Conservation (phyloP, 2,113 vertebrate species). For the Mungos mungo region DNA sequence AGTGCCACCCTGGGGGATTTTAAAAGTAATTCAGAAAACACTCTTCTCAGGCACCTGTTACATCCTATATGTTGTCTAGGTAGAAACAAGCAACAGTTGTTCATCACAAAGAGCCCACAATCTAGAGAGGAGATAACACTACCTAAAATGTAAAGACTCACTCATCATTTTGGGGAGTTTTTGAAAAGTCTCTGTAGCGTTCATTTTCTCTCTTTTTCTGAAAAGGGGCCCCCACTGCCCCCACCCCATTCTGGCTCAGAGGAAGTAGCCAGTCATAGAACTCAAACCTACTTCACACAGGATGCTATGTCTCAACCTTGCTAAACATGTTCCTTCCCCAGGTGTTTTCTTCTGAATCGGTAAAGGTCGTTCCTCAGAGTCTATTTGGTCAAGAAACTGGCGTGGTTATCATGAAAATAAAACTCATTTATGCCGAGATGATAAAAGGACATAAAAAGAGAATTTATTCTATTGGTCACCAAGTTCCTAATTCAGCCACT, state of each 20-base stretch:
- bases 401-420: neutral
- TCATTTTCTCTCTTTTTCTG: neutral
- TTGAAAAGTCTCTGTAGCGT: neutral
- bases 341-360: neutral
- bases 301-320: too few relatives aligned
- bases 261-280: neutral
- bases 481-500: neutral
- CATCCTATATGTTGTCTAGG: neutral
- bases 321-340: too few relatives aligned
- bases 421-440: neutral
- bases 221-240: neutral
- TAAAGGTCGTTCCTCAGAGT: neutral
- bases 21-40: neutral
- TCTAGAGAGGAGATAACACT: neutral
- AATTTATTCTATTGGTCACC: neutral
- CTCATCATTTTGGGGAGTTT: neutral
- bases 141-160: neutral
- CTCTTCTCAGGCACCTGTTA: neutral
- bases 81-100: neutral
- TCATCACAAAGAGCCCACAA: neutral
- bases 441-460: neutral
- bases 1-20: neutral
- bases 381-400: neutral
- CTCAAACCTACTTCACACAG: neutral
- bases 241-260: neutral